These are phyloP conservation scores for Neuroscelio doddi DNA, from an alignment of 2,888 invertebrate species.

Conservation along the genomic window DNA sequence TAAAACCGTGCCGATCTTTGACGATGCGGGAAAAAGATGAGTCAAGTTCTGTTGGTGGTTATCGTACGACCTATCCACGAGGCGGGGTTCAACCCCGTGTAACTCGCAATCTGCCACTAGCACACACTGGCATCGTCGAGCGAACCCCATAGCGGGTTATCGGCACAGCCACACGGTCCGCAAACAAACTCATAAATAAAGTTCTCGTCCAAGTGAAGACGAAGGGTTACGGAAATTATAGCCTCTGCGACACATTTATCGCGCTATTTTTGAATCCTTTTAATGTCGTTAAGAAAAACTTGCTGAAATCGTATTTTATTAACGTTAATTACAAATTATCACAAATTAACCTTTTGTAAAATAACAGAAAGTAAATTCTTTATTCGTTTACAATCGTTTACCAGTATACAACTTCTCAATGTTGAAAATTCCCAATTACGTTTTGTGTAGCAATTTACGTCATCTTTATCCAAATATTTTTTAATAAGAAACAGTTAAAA, in stretches of 20 bases:
- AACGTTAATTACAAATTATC: too few relatives aligned
- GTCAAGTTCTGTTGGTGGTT: constrained; percentile 8
- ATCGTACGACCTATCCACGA: constrained; percentile 23
- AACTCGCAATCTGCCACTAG: constrained; percentile 55
- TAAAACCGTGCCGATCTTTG: not conserved
- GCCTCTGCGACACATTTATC: constrained; percentile 34
- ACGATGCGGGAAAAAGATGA: constrained; percentile 4
- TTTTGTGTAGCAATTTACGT: too few relatives aligned
- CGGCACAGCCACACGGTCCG: constrained; percentile 49
- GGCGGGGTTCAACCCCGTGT: constrained; percentile 17
- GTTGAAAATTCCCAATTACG: too few relatives aligned
- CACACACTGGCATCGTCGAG: constrained; percentile 43
- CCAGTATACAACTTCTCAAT: too few relatives aligned
- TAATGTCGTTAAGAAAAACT: constrained; percentile 7
- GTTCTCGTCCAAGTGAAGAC: constrained; percentile 33
- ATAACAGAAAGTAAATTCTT: too few relatives aligned
- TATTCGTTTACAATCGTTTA: too few relatives aligned
- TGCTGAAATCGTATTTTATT: too few relatives aligned
- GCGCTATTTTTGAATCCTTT: constrained; percentile 26
- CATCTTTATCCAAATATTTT: too few relatives aligned
- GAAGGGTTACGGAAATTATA: constrained; percentile 42
- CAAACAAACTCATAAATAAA: constrained; percentile 62
- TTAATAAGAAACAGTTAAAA: too few relatives aligned
- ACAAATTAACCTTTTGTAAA: too few relatives aligned
- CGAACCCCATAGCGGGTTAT: constrained; percentile 54